Percentiles rank a stretch among this genome's conserved stretches.
Evolutionary conservation across 2,888 invertebrate genomes (phyloP).

Genomic region (Ecliptopera silaceata): DNA sequence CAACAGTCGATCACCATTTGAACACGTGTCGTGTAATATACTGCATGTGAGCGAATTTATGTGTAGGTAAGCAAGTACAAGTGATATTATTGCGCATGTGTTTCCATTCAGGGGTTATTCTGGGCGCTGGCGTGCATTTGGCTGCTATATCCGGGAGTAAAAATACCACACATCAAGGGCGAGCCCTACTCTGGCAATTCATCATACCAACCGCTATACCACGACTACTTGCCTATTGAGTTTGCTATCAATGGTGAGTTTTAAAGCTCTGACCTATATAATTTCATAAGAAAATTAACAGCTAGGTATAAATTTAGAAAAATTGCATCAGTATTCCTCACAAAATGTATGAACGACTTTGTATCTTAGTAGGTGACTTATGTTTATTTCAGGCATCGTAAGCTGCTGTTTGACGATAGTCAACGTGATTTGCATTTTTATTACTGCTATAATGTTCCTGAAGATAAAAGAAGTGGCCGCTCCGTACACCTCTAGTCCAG

Average conservation of each 20-base stretch:
- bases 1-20: too few species aligned
- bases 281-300: conserved; percentile 11
- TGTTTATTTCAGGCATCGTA: conserved; percentile 81
- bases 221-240: conserved; percentile 89
- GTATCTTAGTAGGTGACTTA: background rate
- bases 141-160: conserved; percentile 86
- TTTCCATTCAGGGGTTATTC: conserved; percentile 83
- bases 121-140: conserved; percentile 90
- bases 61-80: background rate
- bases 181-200: conserved; percentile 85
- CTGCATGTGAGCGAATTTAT: background rate
- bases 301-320: background rate
- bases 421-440: conserved; percentile 92
- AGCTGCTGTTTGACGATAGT: conserved; percentile 91
- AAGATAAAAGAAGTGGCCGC: conserved; percentile 94
- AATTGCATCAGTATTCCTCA: background rate
- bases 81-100: conserved; percentile 25
- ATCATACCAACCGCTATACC: conserved; percentile 86
- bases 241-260: conserved; percentile 86
- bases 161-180: conserved; percentile 87
- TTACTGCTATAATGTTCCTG: conserved; percentile 90
- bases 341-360: background rate
- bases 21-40: conserved; percentile 2
- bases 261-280: background rate
- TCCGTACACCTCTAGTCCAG: conserved; percentile 89